Base-by-base conservation (phyloP, 1,140 invertebrate species). In the Hylyphantes graminicola region DNA sequence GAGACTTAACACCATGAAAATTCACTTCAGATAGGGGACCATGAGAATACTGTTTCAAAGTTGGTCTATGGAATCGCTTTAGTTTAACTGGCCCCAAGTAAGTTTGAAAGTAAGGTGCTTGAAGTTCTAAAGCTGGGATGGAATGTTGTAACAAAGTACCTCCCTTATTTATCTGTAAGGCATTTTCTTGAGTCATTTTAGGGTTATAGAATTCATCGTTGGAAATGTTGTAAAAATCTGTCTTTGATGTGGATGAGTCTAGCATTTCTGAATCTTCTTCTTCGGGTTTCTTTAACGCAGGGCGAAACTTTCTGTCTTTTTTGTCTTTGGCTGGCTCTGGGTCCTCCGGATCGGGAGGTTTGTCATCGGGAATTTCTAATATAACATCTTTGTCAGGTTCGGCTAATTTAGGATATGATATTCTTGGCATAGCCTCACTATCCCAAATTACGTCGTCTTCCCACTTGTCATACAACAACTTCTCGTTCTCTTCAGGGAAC, bases 311-410 rank as follows among this genome's bases (percentile, higher is more conserved):
- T 88, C 85, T 79, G 13, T 88, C 67, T 21, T 82, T 86, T 48
- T 53, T 21, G 61, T 88, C 88, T 86, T 85, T 85, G 59, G 54
- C 57, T 50, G 13, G 61, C 63, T 78, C 61, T 17, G 61, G 50
- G 13, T 17, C 12, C 53, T 78, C 78, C 13, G 55, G 55, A 64
- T 35, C 12, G 13, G 82, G 54, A 59, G 97, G 96, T 57, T 97
- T 94, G 89, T 98, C 96, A 83, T 91, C 90, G 7, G 92, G 92
- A 87, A 99, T 96, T 9, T 95, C 96, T 48, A 99, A 90, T 85
- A 99, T 95, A 85, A 99, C 97, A 88, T 99, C 98, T 88, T 98
- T 97, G 91, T 99, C 98, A 89, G 99, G 98, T 0, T 97, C 97
- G 91, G 99, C 97, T 90, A 55, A 98, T 95, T 87, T 96, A 96